Evolutionary conservation across 2,113 vertebrate species (phyloP), one percentile per base, ranked within the genome.

Genomic region (Rissa tridactyla): DNA sequence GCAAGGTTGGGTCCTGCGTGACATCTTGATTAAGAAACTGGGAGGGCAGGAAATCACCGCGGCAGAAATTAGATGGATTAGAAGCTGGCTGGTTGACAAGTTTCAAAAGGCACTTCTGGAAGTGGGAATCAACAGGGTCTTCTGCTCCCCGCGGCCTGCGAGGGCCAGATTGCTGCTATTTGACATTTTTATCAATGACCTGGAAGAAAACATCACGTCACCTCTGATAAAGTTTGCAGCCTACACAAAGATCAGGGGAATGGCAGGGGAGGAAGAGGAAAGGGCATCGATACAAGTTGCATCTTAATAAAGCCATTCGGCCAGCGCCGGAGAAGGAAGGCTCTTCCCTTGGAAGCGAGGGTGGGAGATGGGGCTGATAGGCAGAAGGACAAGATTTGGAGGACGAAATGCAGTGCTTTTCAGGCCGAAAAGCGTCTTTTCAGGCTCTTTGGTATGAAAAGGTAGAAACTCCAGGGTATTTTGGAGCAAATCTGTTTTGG

Each of bases 1-100:
- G 86, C 72, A 66, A 92, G 83, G 78, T 25, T 95, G 89, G 62
- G 78, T 82, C 66, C 62, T 47, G 85, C 1, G 1, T 89, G 93
- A 92, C 88, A 90, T 62, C 90, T 97, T 95, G 96, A 96, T 96
- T 95, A 95, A 97, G 93, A 95, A 92, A 95, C 90, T 82, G 85
- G 66, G 71, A 72, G 23, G 46, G 90, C 16, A 72, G 87, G 90
- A 94, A 96, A 90, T 86, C 93, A 70, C 71, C 5, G 0, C 11
- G 40, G 90, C 78, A 82, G 66, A 57, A 92, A 92, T 85, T 10
- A 72, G 82, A 88, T n/a, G 76, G 79, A 93, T 96, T 90, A 47
- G 86, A 90, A 93, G 69, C 36, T 65, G 78, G 70, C 89, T 23
- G 62, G 20, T 26, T 80, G 82, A 85, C 88, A 77, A 80, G 71